Evolutionary conservation across 1,140 invertebrate genomes (phyloP).

Genomic region (Bursaphelenchus mucronatus): DNA sequence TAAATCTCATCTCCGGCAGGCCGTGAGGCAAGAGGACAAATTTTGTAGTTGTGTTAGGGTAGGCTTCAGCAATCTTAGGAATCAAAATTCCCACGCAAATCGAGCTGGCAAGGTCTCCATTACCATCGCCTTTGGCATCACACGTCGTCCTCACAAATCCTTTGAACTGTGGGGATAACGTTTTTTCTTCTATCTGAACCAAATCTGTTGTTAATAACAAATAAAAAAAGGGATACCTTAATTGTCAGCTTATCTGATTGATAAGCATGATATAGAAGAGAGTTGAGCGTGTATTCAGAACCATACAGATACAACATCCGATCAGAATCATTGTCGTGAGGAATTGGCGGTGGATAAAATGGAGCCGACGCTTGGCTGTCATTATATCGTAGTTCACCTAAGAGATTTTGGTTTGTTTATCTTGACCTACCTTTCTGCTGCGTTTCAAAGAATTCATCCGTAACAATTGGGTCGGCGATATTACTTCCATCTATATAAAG

Average conservation of each 20-base stretch:
- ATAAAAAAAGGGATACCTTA: conserved; percentile 34
- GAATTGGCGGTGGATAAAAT: conserved; percentile 51
- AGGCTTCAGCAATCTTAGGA: conserved; percentile 48
- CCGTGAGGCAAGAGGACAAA: conserved; percentile 54
- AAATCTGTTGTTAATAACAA: conserved; percentile 20
- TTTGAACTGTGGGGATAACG: conserved; percentile 46
- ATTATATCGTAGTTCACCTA: conserved; percentile 53
- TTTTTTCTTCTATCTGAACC: conserved; percentile 51
- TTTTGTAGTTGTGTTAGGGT: conserved; percentile 59
- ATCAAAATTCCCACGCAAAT: conserved; percentile 58
- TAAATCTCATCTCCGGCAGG: conserved; percentile 52
- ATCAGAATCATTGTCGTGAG: conserved; percentile 45
- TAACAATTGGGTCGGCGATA: conserved; percentile 53
- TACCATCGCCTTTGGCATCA: conserved; percentile 8
- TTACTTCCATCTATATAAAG: conserved; percentile 55
- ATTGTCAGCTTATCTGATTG: conserved; percentile 51
- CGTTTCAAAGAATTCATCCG: conserved; percentile 59
- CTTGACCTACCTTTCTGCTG: conserved; percentile 51
- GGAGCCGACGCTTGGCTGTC: conserved; percentile 35
- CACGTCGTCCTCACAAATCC: conserved; percentile 56
- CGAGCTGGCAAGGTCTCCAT: conserved; percentile 40
- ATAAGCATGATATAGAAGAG: conserved; percentile 59
- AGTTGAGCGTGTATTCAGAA: conserved; percentile 59
- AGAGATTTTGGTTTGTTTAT: conserved; percentile 1
- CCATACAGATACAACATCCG: conserved; percentile 59